Base-by-base conservation (phyloP, 2,113 vertebrate species). In the pig (Sus scrofa) region DNA sequence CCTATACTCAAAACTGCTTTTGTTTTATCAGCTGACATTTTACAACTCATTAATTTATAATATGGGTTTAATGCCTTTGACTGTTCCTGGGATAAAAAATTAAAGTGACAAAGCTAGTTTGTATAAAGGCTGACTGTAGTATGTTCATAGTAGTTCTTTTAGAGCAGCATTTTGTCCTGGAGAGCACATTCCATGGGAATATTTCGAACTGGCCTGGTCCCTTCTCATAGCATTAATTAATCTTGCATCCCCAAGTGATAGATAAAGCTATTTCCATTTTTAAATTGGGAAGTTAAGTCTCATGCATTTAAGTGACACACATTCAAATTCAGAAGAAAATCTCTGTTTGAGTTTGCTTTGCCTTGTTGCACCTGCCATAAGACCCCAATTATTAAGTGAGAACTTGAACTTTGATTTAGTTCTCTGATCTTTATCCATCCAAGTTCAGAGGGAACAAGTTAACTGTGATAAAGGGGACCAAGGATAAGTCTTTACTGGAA, bases 1-100 rank as follows among this genome's bases (percentile, higher is more conserved):
- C 96, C 94, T 96, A 92, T 89, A 88, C 94, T 98, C 95, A 97
- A 97, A 98, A 98, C 96, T 97, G 96, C 96, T 98, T 96, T 98
- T 98, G 97, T 98, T 98, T 98, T 98, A 97, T 98, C 97, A 98
- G 95, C 96, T 98, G 97, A 98, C 97, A 98, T 98, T 98, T 98
- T 98, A 97, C 96, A 98, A 98, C 97, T 98, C 97, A 98, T 98
- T 98, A 98, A 97, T 98, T 97, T 98, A 97, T 98, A 97, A 98
- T 98, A 97, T 12, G 32, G 91, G 82, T 96, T 97, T 97, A 98
- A 97, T 98, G 96, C 87, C 96, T 97, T 97, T 96, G 95, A 96
- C 97, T 98, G 96, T 97, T 97, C 92, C 77, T 96, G 95, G 92
- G 97, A 97, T 95, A 95, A 96, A 97, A 97, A 98, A 97, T 97